These are phyloP conservation scores for Cerceris rybyensis DNA, from an alignment of 2,888 invertebrate genomes.

Conservation along the genomic window DNA sequence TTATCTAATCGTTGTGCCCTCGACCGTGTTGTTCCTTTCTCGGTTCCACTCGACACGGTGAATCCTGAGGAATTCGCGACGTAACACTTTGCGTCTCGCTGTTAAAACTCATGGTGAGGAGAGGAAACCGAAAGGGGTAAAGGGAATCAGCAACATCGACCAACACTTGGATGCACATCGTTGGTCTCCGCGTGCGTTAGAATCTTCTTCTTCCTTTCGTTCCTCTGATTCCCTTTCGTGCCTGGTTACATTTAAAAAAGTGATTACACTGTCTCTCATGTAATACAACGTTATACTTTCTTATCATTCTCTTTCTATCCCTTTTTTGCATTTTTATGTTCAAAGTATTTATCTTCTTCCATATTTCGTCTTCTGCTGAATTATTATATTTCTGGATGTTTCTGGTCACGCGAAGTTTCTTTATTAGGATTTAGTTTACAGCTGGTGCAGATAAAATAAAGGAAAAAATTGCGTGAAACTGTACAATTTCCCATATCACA, in stretches of 20 bases:
- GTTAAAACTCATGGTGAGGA: slow-evolving; percentile 18
- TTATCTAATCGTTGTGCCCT: slow-evolving; percentile 40
- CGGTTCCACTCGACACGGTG: slow-evolving; percentile 20
- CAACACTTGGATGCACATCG: slow-evolving; percentile 71
- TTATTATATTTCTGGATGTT: too few relatives aligned
- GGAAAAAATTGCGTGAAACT: too few relatives aligned
- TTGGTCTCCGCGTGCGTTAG: slow-evolving; percentile 63
- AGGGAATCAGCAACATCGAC: slow-evolving; percentile 41
- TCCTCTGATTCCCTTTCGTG: slow-evolving; percentile 58
- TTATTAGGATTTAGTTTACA: too few relatives aligned
- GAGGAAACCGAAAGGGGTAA: slow-evolving; percentile 28
- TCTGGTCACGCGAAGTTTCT: too few relatives aligned
- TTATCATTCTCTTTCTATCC: not conserved
- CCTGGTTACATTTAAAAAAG: slow-evolving; percentile 54
- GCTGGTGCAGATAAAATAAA: too few relatives aligned
- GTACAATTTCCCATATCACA: too few relatives aligned
- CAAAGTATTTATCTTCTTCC: not conserved
- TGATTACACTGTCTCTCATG: slow-evolving; percentile 21
- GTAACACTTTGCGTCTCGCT: slow-evolving; percentile 35
- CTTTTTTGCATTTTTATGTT: not conserved
- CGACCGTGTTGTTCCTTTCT: slow-evolving; percentile 58
- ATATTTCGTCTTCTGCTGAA: not conserved
- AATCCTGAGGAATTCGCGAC: slow-evolving; percentile 34
- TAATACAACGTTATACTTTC: not conserved
- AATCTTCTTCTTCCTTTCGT: slow-evolving; percentile 67